Base-by-base conservation (phyloP, 1,140 invertebrate genomes). In the Nasonia giraulti region DNA sequence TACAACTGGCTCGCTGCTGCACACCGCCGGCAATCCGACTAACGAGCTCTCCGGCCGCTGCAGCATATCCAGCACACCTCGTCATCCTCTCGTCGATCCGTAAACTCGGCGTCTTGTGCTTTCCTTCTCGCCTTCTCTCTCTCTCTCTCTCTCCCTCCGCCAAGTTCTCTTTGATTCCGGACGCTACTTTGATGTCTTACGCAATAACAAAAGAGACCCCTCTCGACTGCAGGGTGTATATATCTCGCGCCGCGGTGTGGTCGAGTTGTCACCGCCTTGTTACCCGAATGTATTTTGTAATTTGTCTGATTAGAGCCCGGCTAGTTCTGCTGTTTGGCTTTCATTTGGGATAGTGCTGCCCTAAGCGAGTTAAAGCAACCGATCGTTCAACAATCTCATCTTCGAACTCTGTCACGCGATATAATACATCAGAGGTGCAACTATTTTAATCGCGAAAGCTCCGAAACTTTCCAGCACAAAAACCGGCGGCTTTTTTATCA, bases 181-280 rank as follows among this genome's bases (percentile, higher is more conserved):
- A 2, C 44, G 20, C 75, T 77, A 78, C 78, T 80, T 80, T 80
- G 78, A 80, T 68, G 78, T 80, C 78, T 11, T 12, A 10, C 17
- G 40, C 78, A 69, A 80, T 69, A 44, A 69, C 62, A 68, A 80
- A 80, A 80, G 76, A 71, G 68, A 71, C 10, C 31, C 23, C 33
- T 7, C 55, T 27, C 27, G 27, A 27, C 17, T n/a, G 14, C 6
- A 5, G 40, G 40, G 40, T 27, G 33, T 37, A 37, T 44, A 44
- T 44, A 44, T 44, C 40, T 44, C 8, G 40, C 5, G 40, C 40
- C 40, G 17, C 2, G 20, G 55, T 62, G 14, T n/a, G 55, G 55
- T 62, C 55, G 20, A n/a, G 55, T 62, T 62, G 55, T 20, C 55
- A 20, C 55, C 17, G 6, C 17, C 55, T 62, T 62, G 55, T n/a